These are phyloP conservation scores for Rhabdomys pumilio DNA, from an alignment of 2,797 vertebrate genomes.

Conservation along the genomic window DNA sequence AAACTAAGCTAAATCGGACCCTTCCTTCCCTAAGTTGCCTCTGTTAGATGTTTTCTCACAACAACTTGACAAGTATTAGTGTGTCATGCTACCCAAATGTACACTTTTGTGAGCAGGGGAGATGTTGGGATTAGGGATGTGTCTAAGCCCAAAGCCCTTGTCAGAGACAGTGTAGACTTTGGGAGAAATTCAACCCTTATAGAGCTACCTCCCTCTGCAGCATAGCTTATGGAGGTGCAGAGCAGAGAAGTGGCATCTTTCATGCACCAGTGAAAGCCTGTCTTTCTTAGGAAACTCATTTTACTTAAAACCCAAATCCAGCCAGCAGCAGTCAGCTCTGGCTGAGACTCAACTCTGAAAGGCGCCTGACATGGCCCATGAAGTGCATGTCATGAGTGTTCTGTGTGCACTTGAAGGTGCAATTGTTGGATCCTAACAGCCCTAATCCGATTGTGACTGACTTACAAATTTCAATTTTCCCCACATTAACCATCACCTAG, in stretches of 20 bases:
- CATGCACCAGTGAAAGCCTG: accelerated
- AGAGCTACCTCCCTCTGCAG: accelerated
- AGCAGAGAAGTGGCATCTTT: background rate
- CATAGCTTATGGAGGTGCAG: background rate
- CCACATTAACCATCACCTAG: background rate
- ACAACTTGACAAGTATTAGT: background rate
- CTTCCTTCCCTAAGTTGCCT: background rate
- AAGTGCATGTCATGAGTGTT: background rate
- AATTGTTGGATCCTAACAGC: background rate
- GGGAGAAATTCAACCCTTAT: accelerated
- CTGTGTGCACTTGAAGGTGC: background rate
- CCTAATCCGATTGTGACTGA: conserved; percentile 22
- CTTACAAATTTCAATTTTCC: background rate
- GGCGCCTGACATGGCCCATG: background rate
- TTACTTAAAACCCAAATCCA: background rate
- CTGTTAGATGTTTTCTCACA: background rate
- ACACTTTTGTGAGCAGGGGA: background rate
- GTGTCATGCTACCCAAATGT: no score
- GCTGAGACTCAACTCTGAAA: background rate
- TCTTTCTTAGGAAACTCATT: background rate
- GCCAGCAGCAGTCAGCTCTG: background rate
- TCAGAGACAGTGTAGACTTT: accelerated
- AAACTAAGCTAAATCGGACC: no score
- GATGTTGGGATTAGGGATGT: no score
- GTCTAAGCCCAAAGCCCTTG: background rate